Evolutionary conservation across 2,113 vertebrate species (phyloP).

Genomic region (Pterophyllum scalare): DNA sequence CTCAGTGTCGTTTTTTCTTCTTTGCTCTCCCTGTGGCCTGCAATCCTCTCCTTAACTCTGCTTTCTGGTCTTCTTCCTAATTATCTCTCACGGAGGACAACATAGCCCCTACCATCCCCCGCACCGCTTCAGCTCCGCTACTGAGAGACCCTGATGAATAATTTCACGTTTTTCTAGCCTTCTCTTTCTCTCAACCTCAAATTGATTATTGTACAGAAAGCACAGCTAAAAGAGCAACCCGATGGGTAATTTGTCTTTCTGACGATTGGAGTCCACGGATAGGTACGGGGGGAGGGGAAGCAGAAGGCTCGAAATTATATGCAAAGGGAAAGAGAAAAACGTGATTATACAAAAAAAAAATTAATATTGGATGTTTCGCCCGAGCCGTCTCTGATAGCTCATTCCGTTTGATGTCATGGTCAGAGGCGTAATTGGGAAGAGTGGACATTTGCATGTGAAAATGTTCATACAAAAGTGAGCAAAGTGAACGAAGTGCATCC

Average conservation of each 20-base stretch:
- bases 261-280: conserved; percentile 56
- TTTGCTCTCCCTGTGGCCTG: conserved; percentile 18
- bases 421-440: conserved; percentile 55
- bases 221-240: conserved; percentile 73
- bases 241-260: conserved; percentile 79
- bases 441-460: conserved; percentile 60
- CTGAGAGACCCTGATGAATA: conserved; percentile 78
- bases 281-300: conserved; percentile 48
- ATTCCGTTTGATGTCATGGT: conserved; percentile 81
- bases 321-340: conserved; percentile 58
- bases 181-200: conserved; percentile 71
- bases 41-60: conserved; percentile 37
- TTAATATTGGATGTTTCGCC: conserved; percentile 60
- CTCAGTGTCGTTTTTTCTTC: conserved; percentile 2
- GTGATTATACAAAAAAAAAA: conserved; percentile 60
- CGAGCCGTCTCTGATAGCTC: conserved; percentile 65
- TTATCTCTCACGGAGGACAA: conserved; percentile 68
- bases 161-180: conserved; percentile 79
- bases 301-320: conserved; percentile 48
- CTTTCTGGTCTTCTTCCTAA: conserved; percentile 71
- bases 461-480: conserved; percentile 27
- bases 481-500: conserved; percentile 33
- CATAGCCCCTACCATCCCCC: conserved; percentile 73
- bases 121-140: conserved; percentile 37
- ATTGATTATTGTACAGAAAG: conserved; percentile 82